A percentile compares a stretch with the other conserved stretches of the same genome.
Evolutionary conservation across 2,888 invertebrate species (phyloP).

Genomic region (Ischnus inquisitorius): DNA sequence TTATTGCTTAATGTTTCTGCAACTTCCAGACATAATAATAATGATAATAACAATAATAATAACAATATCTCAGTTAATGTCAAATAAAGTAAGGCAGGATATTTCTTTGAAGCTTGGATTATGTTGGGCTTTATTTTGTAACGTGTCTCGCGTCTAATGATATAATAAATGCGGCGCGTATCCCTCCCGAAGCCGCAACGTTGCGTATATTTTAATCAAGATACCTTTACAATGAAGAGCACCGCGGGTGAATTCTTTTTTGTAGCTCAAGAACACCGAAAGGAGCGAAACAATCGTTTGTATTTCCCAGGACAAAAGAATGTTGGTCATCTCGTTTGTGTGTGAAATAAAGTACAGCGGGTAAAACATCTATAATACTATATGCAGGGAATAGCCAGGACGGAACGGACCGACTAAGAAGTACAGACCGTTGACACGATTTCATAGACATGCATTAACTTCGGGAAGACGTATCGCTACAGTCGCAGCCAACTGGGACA

Average conservation of each 20-base stretch:
- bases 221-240: conserved; percentile 43
- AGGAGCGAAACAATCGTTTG: conserved; percentile 73
- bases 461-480: too few species aligned
- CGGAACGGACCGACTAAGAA: too few species aligned
- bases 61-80: conserved; percentile 6
- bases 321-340: conserved; percentile 72
- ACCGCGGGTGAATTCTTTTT: conserved; percentile 66
- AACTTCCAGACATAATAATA: neutral
- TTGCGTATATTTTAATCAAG: conserved; percentile 46
- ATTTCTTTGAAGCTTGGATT: neutral
- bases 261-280: conserved; percentile 77
- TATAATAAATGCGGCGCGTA: conserved; percentile 21
- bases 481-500: too few species aligned
- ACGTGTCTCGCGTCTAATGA: conserved; percentile 38
- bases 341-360: conserved; percentile 75
- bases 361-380: conserved; percentile 35
- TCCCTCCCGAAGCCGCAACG: neutral
- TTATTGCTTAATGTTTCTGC: neutral
- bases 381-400: too few species aligned
- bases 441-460: too few species aligned
- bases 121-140: conserved; percentile 35
- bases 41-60: neutral
- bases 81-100: neutral
- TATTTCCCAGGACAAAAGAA: conserved; percentile 74
- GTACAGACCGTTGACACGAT: too few species aligned